phyloP scores from a whole-genome alignment of 2,113 vertebrate species.

The Anolis sagrei region DNA sequence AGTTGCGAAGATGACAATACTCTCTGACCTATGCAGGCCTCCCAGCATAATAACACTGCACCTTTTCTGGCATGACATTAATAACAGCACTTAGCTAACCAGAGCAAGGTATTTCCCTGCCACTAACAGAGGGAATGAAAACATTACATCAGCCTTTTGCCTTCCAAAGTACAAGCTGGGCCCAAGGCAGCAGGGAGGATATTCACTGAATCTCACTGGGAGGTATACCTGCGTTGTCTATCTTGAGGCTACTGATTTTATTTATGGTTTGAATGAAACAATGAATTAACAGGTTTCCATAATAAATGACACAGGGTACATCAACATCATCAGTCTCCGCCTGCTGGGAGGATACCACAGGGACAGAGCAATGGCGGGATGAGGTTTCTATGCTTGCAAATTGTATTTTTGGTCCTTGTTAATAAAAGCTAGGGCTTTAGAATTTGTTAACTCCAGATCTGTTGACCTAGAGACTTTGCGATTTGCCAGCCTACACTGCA shows the following conservation, averaged over 20 bases:
- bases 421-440: not conserved
- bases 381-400: not conserved
- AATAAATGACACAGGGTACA: not conserved
- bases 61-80: not conserved
- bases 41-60: not conserved
- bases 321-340: not conserved
- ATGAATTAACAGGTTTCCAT: constrained; percentile 6
- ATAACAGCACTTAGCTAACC: not conserved
- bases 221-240: too few relatives aligned
- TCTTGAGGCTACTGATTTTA: too few relatives aligned
- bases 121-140: constrained; percentile 18
- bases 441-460: not conserved
- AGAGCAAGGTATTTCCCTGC: not conserved
- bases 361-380: not conserved
- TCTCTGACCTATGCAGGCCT: not conserved
- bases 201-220: not conserved
- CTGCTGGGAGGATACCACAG: not conserved
- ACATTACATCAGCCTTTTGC: constrained; percentile 17
- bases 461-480: not conserved
- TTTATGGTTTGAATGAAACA: too few relatives aligned
- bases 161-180: not conserved
- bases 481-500: not conserved
- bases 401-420: not conserved
- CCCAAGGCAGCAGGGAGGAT: not conserved
- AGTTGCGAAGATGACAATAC: not conserved